Conservation (phyloP, 2,797 vertebrate species). For the Dromococcyx pavoninus region DNA sequence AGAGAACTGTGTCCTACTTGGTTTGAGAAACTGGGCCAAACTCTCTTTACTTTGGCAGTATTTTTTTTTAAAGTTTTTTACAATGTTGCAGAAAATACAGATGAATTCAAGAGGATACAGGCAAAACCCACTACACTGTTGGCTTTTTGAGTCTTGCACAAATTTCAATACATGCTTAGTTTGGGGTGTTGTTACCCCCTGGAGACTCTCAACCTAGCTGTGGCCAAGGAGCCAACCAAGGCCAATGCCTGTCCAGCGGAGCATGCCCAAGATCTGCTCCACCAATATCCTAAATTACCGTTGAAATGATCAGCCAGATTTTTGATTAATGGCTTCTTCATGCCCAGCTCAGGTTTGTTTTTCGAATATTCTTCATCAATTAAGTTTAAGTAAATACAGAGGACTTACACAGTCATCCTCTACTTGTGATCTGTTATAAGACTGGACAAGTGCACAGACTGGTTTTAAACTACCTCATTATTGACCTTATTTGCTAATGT, state of each 20-base stretch:
- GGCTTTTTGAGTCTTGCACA: background rate
- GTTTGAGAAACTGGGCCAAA: background rate
- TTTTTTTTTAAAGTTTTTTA: background rate
- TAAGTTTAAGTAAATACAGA: background rate
- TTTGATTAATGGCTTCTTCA: background rate
- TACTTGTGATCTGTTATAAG: background rate
- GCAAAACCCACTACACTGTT: background rate
- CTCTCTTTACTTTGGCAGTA: background rate
- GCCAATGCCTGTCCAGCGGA: fast-evolving
- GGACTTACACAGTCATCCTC: background rate
- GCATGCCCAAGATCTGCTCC: fast-evolving
- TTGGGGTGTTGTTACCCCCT: background rate
- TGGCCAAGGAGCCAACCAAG: background rate
- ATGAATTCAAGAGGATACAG: background rate
- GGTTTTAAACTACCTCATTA: background rate
- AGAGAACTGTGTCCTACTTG: background rate
- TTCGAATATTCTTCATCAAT: background rate
- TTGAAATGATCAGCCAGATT: background rate
- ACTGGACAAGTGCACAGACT: background rate
- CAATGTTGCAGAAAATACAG: background rate
- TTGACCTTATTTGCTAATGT: background rate
- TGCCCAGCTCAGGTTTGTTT: background rate
- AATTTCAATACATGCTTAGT: fast-evolving
- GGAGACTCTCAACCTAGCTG: fast-evolving
- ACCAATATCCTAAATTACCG: background rate